phyloP scores from a whole-genome alignment of 2,113 vertebrate genomes.

The Miniopterus natalensis region DNA sequence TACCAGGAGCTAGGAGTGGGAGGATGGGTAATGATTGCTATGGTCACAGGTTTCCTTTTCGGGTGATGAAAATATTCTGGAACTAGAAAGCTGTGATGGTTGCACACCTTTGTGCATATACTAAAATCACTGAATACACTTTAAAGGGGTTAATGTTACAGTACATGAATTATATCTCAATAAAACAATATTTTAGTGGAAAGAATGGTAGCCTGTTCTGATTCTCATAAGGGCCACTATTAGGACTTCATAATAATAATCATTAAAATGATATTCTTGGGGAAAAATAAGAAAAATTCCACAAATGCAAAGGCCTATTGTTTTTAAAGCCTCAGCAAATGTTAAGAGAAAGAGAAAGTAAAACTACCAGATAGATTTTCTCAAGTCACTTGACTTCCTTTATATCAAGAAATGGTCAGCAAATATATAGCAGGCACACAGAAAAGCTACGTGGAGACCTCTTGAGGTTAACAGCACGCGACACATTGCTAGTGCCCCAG shows the following conservation, averaged over 20 bases:
- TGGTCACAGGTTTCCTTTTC: background rate
- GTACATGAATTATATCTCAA: background rate
- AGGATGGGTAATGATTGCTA: background rate
- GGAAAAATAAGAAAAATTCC: background rate
- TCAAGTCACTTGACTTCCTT: conserved; percentile 51
- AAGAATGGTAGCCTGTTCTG: background rate
- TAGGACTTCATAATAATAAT: background rate
- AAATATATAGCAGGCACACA: conserved; percentile 67
- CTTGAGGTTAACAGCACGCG: conserved; percentile 73
- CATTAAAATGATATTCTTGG: background rate
- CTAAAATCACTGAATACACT: background rate
- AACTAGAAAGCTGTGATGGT: background rate
- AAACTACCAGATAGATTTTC: conserved; percentile 51
- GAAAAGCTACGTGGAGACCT: conserved; percentile 69
- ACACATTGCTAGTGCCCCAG: conserved; percentile 74
- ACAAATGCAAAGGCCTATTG: conserved; percentile 24
- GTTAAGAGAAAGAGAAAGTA: conserved; percentile 37
- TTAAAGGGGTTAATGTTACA: background rate
- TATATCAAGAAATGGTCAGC: conserved; percentile 55
- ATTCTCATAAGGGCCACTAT: background rate
- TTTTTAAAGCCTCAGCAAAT: conserved; percentile 37
- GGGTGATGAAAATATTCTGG: background rate
- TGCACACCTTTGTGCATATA: background rate
- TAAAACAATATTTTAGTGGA: background rate
- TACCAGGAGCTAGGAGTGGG: background rate